These are phyloP conservation scores for Fulmarus glacialis DNA, from an alignment of 2,113 vertebrate species.

Conservation along the genomic window DNA sequence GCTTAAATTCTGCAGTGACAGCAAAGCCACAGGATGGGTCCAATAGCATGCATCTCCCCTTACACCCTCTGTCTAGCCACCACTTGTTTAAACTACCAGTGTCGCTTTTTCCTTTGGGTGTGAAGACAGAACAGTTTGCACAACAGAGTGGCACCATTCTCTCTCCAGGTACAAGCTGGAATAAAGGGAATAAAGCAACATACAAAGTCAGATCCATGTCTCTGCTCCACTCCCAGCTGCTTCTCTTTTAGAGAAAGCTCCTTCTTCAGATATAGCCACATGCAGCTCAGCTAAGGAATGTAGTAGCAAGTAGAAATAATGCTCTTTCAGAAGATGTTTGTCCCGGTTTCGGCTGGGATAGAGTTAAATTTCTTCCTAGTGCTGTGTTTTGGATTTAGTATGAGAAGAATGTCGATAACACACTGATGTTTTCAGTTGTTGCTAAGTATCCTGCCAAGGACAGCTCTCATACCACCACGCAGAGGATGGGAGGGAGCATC, in stretches of 20 bases:
- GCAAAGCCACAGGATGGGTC: not conserved
- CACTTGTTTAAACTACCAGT: not conserved
- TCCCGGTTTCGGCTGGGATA: no score
- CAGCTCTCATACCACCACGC: no score
- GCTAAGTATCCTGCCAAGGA: no score
- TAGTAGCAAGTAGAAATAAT: accelerated
- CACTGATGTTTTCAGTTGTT: no score
- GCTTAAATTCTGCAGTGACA: not conserved
- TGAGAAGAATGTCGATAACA: no score
- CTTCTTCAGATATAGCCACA: not conserved
- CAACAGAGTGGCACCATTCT: not conserved
- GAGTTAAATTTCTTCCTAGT: no score
- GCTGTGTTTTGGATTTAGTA: no score
- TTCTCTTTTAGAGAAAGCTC: not conserved
- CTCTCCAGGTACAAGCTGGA: not conserved
- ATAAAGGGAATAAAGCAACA: not conserved
- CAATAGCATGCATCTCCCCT: not conserved
- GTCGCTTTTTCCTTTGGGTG: accelerated
- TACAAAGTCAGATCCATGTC: accelerated
- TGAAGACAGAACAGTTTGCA: not conserved
- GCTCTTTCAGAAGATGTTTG: not conserved
- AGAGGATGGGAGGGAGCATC: no score
- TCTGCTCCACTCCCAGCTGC: not conserved
- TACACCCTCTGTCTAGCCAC: no score
- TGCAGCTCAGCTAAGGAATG: not conserved